phyloP scores from a whole-genome alignment of 2,888 invertebrate species.

The Sminthurinus aureus region DNA sequence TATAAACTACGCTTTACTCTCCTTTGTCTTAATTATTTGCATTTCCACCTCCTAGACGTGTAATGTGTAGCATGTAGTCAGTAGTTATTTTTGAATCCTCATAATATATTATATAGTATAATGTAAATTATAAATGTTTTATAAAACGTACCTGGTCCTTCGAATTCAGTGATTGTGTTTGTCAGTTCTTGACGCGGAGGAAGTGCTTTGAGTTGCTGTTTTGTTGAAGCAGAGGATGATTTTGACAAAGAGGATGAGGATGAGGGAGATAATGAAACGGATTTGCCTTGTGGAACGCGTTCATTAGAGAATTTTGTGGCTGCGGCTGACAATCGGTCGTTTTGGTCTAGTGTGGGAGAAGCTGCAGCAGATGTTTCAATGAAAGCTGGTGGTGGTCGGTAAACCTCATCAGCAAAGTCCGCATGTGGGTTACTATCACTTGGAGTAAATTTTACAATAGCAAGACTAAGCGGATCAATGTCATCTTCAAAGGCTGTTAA shows the following conservation, averaged over 20 bases:
- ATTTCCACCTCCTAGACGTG: no score
- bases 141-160: constrained; percentile 21
- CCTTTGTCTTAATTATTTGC: no score
- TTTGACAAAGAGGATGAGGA: no score
- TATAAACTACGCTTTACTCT: no score
- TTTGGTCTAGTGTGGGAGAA: constrained; percentile 7
- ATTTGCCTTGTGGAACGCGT: neutral
- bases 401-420: constrained; percentile 82
- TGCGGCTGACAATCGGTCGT: neutral
- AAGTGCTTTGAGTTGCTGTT: constrained; percentile 23
- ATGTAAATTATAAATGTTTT: no score
- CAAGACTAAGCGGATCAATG: constrained; percentile 72
- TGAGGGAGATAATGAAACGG: no score
- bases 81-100: neutral
- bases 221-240: neutral
- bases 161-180: neutral
- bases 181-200: constrained; percentile 27
- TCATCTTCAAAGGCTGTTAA: constrained; percentile 66
- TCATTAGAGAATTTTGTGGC: neutral
- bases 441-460: constrained; percentile 82
- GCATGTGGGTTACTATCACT: constrained; percentile 70
- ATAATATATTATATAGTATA: neutral
- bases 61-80: no score
- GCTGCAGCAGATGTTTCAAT: constrained; percentile 23
- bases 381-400: constrained; percentile 69